Evolutionary conservation across 1,140 invertebrate genomes (phyloP).

Genomic region (Stegodyphus dumicola): DNA sequence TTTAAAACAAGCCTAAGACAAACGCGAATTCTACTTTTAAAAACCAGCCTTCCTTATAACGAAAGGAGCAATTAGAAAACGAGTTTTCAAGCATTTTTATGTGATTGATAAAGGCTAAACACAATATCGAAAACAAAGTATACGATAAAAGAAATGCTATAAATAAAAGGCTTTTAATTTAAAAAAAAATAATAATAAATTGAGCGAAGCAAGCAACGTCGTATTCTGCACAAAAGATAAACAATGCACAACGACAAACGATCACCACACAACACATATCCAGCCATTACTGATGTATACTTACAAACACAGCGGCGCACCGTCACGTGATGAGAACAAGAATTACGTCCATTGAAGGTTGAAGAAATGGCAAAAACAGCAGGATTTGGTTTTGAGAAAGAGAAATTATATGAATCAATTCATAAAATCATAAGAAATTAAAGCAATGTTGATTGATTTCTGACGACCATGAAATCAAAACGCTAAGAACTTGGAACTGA

Average conservation of each 20-base stretch:
- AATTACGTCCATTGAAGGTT: conserved; percentile 42
- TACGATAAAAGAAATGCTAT: not conserved
- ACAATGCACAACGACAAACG: conserved; percentile 51
- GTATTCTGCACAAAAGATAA: conserved; percentile 16
- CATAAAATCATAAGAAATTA: conserved; percentile 59
- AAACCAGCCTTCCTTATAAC: not conserved
- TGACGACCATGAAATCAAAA: conserved; percentile 29
- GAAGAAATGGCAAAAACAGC: conserved; percentile 59
- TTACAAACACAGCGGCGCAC: conserved; percentile 45
- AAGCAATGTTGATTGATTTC: conserved; percentile 53
- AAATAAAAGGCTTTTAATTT: not conserved
- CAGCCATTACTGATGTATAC: conserved; percentile 42
- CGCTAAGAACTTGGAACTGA: conserved; percentile 11
- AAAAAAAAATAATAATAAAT: not conserved
- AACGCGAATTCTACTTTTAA: conserved; percentile 22
- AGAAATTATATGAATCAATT: conserved; percentile 59
- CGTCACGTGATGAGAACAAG: conserved; percentile 16
- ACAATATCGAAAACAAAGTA: conserved; percentile 27
- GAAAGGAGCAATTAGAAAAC: conserved; percentile 1
- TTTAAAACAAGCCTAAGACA: conserved; percentile 38
- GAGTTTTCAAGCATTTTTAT: conserved; percentile 26
- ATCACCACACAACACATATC: conserved; percentile 46
- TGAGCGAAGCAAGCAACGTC: conserved; percentile 47
- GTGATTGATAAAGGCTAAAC: conserved; percentile 4
- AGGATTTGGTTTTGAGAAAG: conserved; percentile 56